Conservation (phyloP, 2,888 invertebrate species). For the Crossocerus cetratus region DNA sequence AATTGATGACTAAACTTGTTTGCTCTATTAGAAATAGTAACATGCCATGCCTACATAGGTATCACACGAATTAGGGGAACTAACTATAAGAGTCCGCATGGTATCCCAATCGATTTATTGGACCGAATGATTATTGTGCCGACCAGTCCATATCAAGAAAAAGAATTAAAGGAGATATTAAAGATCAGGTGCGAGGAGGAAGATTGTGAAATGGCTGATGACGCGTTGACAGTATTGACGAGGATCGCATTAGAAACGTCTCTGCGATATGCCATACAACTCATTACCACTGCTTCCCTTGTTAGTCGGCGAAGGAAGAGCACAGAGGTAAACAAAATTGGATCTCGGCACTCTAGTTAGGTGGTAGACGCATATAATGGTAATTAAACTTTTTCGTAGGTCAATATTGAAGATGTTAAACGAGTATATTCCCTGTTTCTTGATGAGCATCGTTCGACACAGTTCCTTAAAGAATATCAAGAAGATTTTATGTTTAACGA, state of each 20-base stretch:
- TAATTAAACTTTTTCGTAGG: slow-evolving; percentile 75
- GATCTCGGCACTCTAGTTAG: too few species aligned
- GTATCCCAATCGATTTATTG: slow-evolving; percentile 96
- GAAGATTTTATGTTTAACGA: slow-evolving; percentile 96
- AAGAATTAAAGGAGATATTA: slow-evolving; percentile 93
- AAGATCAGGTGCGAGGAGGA: slow-evolving; percentile 98
- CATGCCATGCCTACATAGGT: slow-evolving; percentile 72
- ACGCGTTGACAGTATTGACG: slow-evolving; percentile 93
- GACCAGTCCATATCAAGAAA: slow-evolving; percentile 91
- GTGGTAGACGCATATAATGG: too few species aligned
- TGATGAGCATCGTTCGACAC: slow-evolving; percentile 95
- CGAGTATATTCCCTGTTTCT: slow-evolving; percentile 96
- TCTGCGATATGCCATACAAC: slow-evolving; percentile 96
- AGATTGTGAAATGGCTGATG: slow-evolving; percentile 95
- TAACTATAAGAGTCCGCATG: slow-evolving; percentile 95
- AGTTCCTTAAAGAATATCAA: slow-evolving; percentile 96
- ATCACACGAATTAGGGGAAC: slow-evolving; percentile 97
- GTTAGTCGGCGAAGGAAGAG: slow-evolving; percentile 94
- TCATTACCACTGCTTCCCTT: slow-evolving; percentile 97
- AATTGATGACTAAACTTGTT: slow-evolving; percentile 2
- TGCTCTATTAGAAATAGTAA: not conserved
- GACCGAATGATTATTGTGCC: slow-evolving; percentile 97
- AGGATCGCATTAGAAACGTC: slow-evolving; percentile 96
- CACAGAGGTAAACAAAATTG: slow-evolving; percentile 80
- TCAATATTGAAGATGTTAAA: slow-evolving; percentile 93